Evolutionary conservation across 30 jellyfish, hydroid and myxozoan species (phyloP).

Genomic region (Aurelia coerulea): DNA sequence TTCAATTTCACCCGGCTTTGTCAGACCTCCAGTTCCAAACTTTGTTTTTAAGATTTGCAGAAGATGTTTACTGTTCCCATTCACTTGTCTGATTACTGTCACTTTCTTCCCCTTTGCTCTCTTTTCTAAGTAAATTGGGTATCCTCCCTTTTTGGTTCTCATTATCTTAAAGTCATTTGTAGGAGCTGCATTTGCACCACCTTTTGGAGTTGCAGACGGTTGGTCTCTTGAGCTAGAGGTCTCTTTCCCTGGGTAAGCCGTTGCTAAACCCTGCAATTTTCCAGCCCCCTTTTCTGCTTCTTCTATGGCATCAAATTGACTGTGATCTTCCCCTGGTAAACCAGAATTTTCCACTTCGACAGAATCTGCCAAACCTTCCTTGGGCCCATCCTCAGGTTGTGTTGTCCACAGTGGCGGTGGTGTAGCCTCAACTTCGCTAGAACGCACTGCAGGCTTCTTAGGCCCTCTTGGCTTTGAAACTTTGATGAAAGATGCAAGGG

Average conservation of each 20-base stretch:
- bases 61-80: slow-evolving; percentile 61
- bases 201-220: neutral
- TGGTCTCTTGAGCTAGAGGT: neutral
- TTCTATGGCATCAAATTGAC: neutral
- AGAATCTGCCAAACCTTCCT: neutral
- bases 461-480: slow-evolving; percentile 38
- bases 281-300: neutral
- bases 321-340: neutral
- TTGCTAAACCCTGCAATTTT: neutral
- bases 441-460: neutral
- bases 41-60: slow-evolving; percentile 70
- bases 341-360: neutral
- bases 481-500: slow-evolving; percentile 76
- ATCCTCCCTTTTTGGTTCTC: slow-evolving; percentile 91
- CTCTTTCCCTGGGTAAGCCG: neutral
- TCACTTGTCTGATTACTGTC: slow-evolving; percentile 75
- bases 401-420: neutral
- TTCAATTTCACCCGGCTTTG: slow-evolving; percentile 64
- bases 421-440: neutral
- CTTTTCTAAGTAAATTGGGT: slow-evolving; percentile 78
- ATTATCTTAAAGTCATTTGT: slow-evolving; percentile 17
- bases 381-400: neutral
- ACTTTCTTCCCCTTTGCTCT: slow-evolving; percentile 96
- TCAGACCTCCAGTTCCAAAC: slow-evolving; percentile 93
- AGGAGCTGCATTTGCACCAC: neutral